Conservation (phyloP, 2,113 vertebrate species). For the Syrrhaptes paradoxus region DNA sequence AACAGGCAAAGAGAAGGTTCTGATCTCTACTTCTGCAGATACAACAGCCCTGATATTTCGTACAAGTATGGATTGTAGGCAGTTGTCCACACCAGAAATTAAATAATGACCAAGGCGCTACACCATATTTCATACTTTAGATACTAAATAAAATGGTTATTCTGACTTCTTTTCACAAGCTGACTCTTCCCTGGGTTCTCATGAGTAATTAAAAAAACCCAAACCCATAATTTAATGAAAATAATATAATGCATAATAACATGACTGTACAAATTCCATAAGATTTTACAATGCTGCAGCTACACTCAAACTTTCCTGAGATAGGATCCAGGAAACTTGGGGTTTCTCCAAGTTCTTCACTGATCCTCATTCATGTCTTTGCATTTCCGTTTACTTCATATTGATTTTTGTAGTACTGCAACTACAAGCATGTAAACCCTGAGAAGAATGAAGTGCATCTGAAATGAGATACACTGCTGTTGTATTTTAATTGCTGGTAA, state of each 20-base stretch:
- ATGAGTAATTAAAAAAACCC: neutral
- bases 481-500: neutral
- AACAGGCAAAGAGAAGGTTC: neutral
- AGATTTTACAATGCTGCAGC: neutral
- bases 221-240: neutral
- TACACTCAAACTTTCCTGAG: neutral
- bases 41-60: neutral
- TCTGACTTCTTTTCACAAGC: neutral
- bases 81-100: neutral
- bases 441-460: neutral
- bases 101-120: neutral
- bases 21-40: neutral
- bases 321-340: neutral
- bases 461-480: neutral
- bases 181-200: neutral
- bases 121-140: neutral
- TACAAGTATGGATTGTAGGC: neutral
- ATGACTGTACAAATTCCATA: neutral
- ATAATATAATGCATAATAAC: neutral
- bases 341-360: neutral
- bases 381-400: neutral
- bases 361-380: neutral
- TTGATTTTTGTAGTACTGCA: neutral
- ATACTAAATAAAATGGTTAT: neutral
- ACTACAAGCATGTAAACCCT: neutral